These are phyloP conservation scores for Zoanthus sansibaricus DNA, from an alignment of 92 coral and sea anemone species.

Conservation along the genomic window DNA sequence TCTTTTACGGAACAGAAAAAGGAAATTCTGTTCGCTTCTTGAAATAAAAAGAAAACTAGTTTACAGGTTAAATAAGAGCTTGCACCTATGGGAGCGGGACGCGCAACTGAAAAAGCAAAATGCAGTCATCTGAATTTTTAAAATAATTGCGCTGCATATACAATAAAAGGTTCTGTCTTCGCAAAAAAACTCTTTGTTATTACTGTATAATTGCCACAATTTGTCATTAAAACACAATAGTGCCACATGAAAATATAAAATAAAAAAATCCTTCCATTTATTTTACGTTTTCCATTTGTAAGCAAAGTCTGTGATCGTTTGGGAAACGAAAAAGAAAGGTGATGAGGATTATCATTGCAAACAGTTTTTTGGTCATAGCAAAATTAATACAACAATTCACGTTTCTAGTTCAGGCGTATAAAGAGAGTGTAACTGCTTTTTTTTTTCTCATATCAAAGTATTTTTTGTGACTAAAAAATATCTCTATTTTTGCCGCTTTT, in stretches of 20 bases:
- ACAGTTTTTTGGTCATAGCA: too few species aligned
- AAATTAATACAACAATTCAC: too few species aligned
- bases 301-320: too few species aligned
- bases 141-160: background rate
- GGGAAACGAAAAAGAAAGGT: too few species aligned
- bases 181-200: background rate
- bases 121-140: background rate
- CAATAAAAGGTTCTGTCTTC: background rate
- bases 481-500: too few species aligned
- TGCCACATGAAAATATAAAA: conserved; percentile 29
- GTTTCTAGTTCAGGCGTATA: too few species aligned
- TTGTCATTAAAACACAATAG: background rate
- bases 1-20: background rate
- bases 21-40: background rate
- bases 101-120: background rate
- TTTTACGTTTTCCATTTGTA: too few species aligned
- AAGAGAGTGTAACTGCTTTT: too few species aligned
- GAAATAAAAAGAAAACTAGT: too few species aligned
- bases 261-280: background rate
- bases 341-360: too few species aligned
- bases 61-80: background rate
- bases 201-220: background rate
- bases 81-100: background rate
- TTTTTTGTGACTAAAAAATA: too few species aligned
- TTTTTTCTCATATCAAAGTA: too few species aligned